Percentiles rank a stretch among this genome's conserved stretches.
These are phyloP conservation scores for Eupithecia insigniata DNA, from an alignment of 2,888 invertebrate genomes.

Conservation along the genomic window DNA sequence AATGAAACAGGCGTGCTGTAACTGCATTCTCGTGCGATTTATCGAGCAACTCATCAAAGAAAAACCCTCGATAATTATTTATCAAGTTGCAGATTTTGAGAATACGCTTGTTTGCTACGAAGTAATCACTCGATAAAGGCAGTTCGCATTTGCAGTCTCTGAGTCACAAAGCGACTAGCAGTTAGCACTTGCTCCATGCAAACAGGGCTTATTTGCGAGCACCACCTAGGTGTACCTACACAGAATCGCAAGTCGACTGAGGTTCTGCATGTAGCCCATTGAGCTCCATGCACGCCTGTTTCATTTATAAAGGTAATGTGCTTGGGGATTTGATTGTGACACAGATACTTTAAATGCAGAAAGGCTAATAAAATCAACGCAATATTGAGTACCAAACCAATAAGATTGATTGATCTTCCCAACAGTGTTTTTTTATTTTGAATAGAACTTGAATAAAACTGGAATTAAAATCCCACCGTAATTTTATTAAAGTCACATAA, in stretches of 20 bases:
- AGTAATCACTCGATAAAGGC: no score
- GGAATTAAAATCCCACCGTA: no score
- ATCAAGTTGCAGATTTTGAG: no score
- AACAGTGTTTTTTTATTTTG: background rate
- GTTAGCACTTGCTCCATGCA: background rate
- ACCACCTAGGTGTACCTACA: constrained; percentile 8
- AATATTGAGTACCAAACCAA: background rate
- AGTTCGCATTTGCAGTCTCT: background rate
- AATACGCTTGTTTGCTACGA: no score
- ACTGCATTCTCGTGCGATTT: no score
- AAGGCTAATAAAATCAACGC: background rate
- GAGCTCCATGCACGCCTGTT: background rate
- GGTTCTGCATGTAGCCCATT: background rate
- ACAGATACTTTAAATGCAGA: background rate
- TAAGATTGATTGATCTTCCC: background rate
- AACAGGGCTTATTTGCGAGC: background rate
- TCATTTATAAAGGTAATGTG: background rate
- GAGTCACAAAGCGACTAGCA: background rate
- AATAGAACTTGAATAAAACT: no score
- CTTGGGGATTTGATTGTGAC: background rate
- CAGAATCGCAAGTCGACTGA: constrained; percentile 7
- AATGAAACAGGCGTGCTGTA: no score
- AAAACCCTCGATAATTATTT: no score
- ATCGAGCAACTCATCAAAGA: no score
- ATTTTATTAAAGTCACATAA: no score